Base-by-base conservation (phyloP, 2,797 vertebrate species). In the Anolis apletophallus region DNA sequence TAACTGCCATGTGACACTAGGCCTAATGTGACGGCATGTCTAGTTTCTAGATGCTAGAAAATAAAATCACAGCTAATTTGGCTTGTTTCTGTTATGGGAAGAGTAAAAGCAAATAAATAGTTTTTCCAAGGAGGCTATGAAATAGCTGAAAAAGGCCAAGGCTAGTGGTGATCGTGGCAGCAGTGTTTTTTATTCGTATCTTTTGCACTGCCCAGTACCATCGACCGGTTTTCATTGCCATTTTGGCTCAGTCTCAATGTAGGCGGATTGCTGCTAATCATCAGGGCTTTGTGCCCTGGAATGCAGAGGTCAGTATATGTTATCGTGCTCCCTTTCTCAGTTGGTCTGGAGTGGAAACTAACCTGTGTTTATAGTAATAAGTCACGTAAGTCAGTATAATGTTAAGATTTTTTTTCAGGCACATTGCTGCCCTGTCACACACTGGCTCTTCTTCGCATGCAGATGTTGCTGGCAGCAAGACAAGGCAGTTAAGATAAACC, bases 401-500 rank as follows among this genome's bases (percentile, higher is more conserved):
- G 7, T 36, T 73, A n/a, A 85, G 40, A 86, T 10, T 32, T 64
- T 55, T 69, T 55, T 75, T 54, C 59, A 67, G 52, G 68, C 9
- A 23, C 26, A 73, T 36, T 81, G 26, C 61, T 52, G 32, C 11
- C 32, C 10, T 80, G 16, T 77, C 12, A 19, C 40, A 10, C 81
- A 64, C 29, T 67, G 46, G 50, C 71, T 68, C 46, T 36, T 2
- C 17, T 32, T 84, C 14, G 40, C 36, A 57, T 54, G 50, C 79
- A 81, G 72, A 80, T 64, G 50, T 81, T 81, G 52, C 72, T 86
- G 57, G 80, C 61, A 59, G 46, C 68, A 74, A 71, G 34, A 29
- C 67, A 83, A 71, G 54, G 36, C 23, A 79, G 72, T 68, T 76
- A 29, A 64, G 82, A 91, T 85, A 88, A 84, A 81, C 69, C 64